Base-by-base conservation (phyloP, 2,888 invertebrate species). In the Agrotis segetum region DNA sequence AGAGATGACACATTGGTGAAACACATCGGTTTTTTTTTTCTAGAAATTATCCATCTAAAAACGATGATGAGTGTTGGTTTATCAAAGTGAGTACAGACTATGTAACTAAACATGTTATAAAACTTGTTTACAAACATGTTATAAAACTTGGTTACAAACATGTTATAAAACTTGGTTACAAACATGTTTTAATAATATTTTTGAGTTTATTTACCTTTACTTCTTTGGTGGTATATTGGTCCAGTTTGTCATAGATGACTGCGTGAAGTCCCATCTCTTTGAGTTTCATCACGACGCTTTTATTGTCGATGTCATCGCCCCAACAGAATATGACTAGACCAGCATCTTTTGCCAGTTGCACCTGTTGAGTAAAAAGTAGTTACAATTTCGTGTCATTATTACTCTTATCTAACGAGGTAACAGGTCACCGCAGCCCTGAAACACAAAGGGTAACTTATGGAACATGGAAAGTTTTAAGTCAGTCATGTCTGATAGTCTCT, bases 281-380 rank as follows among this genome's bases (percentile, higher is more conserved):
- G 47, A 99, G 97, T 89, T 97, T 97, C 88, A 97, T 97, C 68
- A 99, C 98, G 1, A 98, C 98, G 55, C 97, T 97, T 81, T 97
- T 98, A 92, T 98, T 98, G 87, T 99, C 99, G 91, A 99, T 99
- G 88, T 99, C 99, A 87, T 99, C 99, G 40, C 99, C 99, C 99
- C 99, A 99, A 89, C 99, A 99, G 94, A 99, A 99, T 78, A 99
- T 97, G 7, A 99, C 97, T 67, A 99, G 96, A 16, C 98, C 98
- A 19, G 97, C 97, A 85, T 98, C 97, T 84, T 97, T 98, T 3
- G 98, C 98, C 81, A 98, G 92, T 87, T 98, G 97, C 16, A 99
- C 97, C 97, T 97, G 89, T 53, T 89, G 87, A 64, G 6, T 24
- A 40, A 52, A 70, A 52, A 67, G 2, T 66, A 46, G 16, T 66